These are phyloP conservation scores for Bovichtus variegatus DNA, from an alignment of 2,797 vertebrate species.

Conservation along the genomic window DNA sequence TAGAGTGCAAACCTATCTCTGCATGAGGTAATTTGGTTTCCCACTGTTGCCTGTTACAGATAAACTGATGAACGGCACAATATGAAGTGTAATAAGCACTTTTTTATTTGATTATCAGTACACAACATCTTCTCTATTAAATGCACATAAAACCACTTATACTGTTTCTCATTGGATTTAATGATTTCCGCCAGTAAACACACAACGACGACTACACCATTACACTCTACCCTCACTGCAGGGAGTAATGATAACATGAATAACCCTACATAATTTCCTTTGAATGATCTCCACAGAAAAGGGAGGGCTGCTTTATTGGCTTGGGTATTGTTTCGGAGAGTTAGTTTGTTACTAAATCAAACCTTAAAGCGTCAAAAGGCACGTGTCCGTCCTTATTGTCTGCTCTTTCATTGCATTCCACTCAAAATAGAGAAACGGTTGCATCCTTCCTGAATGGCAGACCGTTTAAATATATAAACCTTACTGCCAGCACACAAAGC, in stretches of 20 bases:
- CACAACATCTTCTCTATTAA: not conserved
- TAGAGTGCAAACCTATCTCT: conserved; percentile 42
- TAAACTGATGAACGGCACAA: conserved; percentile 12
- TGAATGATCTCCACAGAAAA: conserved; percentile 22
- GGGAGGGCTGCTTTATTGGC: not conserved
- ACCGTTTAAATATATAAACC: conserved; percentile 22
- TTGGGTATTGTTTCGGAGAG: conserved; percentile 27
- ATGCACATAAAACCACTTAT: conserved; percentile 24
- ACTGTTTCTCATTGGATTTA: conserved; percentile 20
- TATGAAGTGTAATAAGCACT: not conserved
- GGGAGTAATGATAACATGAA: conserved; percentile 10
- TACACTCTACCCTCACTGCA: not conserved
- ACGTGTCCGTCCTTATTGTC: conserved; percentile 8
- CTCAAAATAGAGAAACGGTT: conserved; percentile 14
- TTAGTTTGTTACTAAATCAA: conserved; percentile 31
- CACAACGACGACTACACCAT: not conserved
- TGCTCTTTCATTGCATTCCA: not conserved
- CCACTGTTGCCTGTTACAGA: conserved; percentile 26
- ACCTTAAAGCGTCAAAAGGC: conserved; percentile 18
- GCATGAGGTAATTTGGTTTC: conserved; percentile 51
- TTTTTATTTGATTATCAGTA: conserved; percentile 13
- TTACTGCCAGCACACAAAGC: not conserved
- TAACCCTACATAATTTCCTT: conserved; percentile 26
- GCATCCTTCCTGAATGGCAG: conserved; percentile 19
- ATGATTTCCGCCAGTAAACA: conserved; percentile 30